These are phyloP conservation scores for Gavialis gangeticus DNA, from an alignment of 2,113 vertebrate genomes.

Conservation along the genomic window DNA sequence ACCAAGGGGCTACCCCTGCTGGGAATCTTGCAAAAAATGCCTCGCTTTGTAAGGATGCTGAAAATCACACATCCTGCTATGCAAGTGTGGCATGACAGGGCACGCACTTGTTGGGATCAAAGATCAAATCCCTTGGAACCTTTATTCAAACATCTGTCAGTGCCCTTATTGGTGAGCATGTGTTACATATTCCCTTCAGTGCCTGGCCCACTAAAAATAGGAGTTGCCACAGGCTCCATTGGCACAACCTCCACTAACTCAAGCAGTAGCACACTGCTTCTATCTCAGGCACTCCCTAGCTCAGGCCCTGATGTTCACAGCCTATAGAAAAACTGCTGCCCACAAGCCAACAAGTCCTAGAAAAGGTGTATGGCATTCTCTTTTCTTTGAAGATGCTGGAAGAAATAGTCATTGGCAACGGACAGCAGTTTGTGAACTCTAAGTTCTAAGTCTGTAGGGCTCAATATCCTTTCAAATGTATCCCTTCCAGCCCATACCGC, in stretches of 20 bases:
- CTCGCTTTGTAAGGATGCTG: too few relatives aligned
- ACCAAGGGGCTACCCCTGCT: too few relatives aligned
- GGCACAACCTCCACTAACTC: neutral
- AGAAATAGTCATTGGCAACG: neutral
- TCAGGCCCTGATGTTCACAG: neutral
- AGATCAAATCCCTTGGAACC: neutral
- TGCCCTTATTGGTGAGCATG: neutral
- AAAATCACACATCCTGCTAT: too few relatives aligned
- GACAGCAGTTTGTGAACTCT: neutral
- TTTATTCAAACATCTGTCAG: neutral
- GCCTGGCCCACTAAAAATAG: fast-evolving
- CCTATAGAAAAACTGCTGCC: neutral
- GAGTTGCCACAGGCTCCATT: neutral
- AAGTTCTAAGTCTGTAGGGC: neutral
- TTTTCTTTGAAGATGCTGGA: neutral
- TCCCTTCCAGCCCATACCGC: neutral
- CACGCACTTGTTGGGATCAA: too few relatives aligned
- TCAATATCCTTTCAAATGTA: neutral
- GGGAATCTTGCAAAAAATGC: too few relatives aligned
- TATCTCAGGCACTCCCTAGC: neutral
- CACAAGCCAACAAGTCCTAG: neutral
- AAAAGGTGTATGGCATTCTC: neutral
- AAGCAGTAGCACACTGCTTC: neutral
- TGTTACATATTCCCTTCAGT: neutral
- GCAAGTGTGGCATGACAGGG: too few relatives aligned